Evolutionary conservation across 1,140 invertebrate genomes (phyloP), one percentile per base, ranked within the genome.

Genomic region (Helicoverpa zea): DNA sequence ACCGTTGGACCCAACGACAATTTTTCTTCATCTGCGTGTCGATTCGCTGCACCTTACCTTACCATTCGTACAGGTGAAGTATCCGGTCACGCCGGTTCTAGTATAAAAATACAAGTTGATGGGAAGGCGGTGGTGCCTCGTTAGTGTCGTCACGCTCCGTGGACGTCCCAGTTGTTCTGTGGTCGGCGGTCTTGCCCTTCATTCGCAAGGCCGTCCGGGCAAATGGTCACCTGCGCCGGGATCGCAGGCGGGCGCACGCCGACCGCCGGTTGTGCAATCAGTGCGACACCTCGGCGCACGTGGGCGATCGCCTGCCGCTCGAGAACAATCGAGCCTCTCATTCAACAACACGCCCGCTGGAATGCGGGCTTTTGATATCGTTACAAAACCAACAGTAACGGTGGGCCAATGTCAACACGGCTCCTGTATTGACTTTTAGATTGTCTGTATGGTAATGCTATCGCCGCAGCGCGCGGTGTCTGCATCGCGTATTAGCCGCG

Each of bases 321-420:
- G 90, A 89, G 93, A 92, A 92, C 92, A 94, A 92, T 91, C 88
- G 87, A 86, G 83, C 86, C 82, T 89, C 87, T 83, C 85, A 84
- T 89, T 87, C 85, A 86, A 85, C 86, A 87, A 89, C 87, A 82
- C 85, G 82, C 84, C 75, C 84, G 78, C 81, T 81, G 93, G 92
- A 91, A 93, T 93, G 91, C 90, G 84, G 86, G 88, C 88, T 89
- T 87, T 88, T 89, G 88, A 87, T 92, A 89, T 90, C 88, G 89
- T 93, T 93, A 93, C 92, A 91, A 92, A 92, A 94, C 87, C 83
- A 83, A 88, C 74, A 86, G 87, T 91, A 90, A 92, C 87, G 86
- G 84, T 89, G 87, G 90, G 88, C 90, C 92, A 94, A 94, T 94
- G 93, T 94, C 93, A 94, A 91, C 89, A 88, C 84, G 86, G 90